These are phyloP conservation scores for Saimiri boliviensis DNA, from an alignment of 2,113 vertebrate species.

Conservation along the genomic window DNA sequence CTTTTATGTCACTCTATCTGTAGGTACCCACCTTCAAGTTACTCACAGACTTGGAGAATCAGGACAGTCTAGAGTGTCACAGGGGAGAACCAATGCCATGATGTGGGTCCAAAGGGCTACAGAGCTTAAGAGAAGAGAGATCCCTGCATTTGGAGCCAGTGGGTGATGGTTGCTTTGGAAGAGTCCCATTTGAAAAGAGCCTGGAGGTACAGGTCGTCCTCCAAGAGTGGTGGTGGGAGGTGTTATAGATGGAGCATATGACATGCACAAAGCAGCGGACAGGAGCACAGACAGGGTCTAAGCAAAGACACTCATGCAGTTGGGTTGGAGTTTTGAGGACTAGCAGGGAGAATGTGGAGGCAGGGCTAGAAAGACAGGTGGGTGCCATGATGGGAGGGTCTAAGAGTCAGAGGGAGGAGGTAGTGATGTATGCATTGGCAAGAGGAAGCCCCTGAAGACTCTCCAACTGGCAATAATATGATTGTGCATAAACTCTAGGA, in stretches of 20 bases:
- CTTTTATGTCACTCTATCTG: not conserved
- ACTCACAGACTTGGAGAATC: not conserved
- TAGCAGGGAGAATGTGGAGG: not conserved
- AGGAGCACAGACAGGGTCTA: not conserved
- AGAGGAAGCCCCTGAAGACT: not conserved
- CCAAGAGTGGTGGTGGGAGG: not conserved
- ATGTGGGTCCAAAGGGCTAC: not conserved
- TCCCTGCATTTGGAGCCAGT: not conserved
- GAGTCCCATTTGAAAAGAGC: not conserved
- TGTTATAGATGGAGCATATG: fast-evolving
- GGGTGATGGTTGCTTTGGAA: not conserved
- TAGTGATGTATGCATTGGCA: not conserved
- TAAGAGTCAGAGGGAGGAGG: not conserved
- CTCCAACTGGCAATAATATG: not conserved
- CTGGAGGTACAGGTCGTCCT: not conserved
- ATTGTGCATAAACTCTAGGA: not conserved
- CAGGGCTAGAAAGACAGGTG: not conserved
- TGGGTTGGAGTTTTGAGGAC: not conserved
- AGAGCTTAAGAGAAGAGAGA: not conserved
- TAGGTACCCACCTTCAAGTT: not conserved
- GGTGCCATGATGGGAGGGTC: not conserved
- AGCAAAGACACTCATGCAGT: not conserved
- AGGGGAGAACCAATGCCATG: not conserved
- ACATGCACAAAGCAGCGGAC: not conserved
- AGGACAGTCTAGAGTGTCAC: not conserved